A percentile compares a stretch with the other conserved stretches of the same genome.
Evolutionary conservation across 2,113 vertebrate genomes (phyloP).

Genomic region (Psilopogon haemacephalus): DNA sequence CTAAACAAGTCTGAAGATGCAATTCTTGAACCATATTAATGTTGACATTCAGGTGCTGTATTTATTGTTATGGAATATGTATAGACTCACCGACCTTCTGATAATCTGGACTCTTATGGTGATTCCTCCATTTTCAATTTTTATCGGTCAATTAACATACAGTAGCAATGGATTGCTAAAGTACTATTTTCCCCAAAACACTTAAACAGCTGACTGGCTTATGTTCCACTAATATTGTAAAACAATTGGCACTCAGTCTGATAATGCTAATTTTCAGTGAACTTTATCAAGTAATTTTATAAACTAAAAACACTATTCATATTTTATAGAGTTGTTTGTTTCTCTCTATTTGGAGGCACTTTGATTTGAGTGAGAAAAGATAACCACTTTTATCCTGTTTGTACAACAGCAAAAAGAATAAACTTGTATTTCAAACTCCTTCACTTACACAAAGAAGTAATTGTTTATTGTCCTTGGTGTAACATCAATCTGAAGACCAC

Average conservation of each 20-base stretch:
- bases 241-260: neutral
- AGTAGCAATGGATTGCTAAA: neutral
- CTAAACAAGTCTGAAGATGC: neutral
- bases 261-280: neutral
- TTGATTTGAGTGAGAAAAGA: neutral
- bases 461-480: neutral
- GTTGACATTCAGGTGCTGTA: neutral
- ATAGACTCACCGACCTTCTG: neutral
- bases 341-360: neutral
- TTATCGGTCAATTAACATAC: neutral
- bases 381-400: neutral
- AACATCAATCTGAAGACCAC: neutral
- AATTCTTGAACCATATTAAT: neutral
- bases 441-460: neutral
- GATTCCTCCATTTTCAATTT: conserved; percentile 11
- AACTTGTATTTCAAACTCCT: neutral
- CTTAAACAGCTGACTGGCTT: neutral
- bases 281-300: neutral
- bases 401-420: neutral
- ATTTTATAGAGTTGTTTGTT: neutral
- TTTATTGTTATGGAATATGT: neutral
- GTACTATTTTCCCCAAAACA: neutral
- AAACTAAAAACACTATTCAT: neutral
- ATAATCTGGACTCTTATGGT: conserved; percentile 28
- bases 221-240: neutral